Conservation (phyloP, 92 coral and sea anemone species). For the Phenganax subtilis region DNA sequence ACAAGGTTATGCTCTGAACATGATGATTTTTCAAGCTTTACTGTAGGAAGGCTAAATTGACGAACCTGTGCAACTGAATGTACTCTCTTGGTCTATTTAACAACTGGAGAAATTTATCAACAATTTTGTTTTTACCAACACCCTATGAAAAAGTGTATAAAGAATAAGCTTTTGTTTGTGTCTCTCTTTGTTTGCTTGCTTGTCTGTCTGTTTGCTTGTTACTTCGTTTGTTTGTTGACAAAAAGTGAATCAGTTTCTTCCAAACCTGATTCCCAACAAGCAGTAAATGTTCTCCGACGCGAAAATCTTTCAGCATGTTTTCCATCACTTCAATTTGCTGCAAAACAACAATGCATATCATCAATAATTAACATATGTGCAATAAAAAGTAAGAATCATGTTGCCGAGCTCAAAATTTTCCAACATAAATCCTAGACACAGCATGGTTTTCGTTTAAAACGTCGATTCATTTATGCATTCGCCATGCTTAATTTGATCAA, state of each 20-base stretch:
- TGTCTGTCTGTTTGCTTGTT: too few species aligned
- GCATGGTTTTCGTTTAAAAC: too few species aligned
- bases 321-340: conserved; percentile 94
- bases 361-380: too few species aligned
- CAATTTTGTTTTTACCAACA: conserved; percentile 96
- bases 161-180: neutral
- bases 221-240: neutral
- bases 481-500: too few species aligned
- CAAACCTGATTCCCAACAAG: conserved; percentile 97
- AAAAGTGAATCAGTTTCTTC: neutral
- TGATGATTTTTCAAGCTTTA: too few species aligned
- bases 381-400: neutral
- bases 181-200: too few species aligned
- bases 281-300: conserved; percentile 87
- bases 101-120: conserved; percentile 86
- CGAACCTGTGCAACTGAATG: conserved; percentile 85
- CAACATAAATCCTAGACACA: neutral
- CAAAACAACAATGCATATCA: neutral
- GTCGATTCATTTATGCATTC: too few species aligned
- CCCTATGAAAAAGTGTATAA: conserved; percentile 52
- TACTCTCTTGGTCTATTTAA: conserved; percentile 91
- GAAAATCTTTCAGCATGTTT: conserved; percentile 93
- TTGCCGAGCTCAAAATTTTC: neutral
- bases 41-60: too few species aligned
- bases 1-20: too few species aligned